Base-by-base conservation (phyloP, 2,113 vertebrate species). In the Catharus bicknelli region DNA sequence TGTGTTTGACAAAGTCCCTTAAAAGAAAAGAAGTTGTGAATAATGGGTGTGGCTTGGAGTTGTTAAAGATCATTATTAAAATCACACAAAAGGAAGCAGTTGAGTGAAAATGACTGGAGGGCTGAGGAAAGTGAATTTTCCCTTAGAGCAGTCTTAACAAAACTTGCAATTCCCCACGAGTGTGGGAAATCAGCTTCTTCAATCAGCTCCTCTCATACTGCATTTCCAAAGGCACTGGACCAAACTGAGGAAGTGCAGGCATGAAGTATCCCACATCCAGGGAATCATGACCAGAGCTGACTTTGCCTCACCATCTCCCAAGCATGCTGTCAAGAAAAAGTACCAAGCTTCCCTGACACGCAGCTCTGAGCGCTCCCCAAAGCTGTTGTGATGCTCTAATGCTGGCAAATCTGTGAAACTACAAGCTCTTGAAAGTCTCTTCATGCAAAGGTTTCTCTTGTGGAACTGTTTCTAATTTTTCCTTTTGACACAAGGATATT, bases 61-160 rank as follows among this genome's bases (percentile, higher is more conserved):
- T 61, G 81, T 62, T 18, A 70, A 92, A 88, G 38, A 73, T 83
- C 48, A 86, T 85, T 51, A 58, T 55, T 91, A 81, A 86, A 91
- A 83, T 59, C 38, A 78, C 29, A 30, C 13, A 59, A 61, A 88
- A 92, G 12, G 26, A 90, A 84, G 27, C 15, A 64, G 12, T 10
- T 57, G 9, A 82, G 22, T 72, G 22, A 72, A 86, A 78, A 86
- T 53, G 7, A 54, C 34, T n/a, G n/a, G 15, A 68, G 15, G 42
- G n/a, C n/a, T 68, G 53, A 86, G 45, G 8, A 88, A 80, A 70
- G 51, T 30, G 9, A n/a, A 20, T 78, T 89, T 93, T 81, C 61
- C 5, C 12, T 50, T 45, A 79, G 11, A 16, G 55, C 9, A 62
- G 16, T 21, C 29, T 38, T 48, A 80, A 74, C 3, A 83, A 62